Evolutionary conservation across 2,888 invertebrate species (phyloP), one percentile per base, ranked within the genome.

Genomic region (Caenorhabditis virilis): DNA sequence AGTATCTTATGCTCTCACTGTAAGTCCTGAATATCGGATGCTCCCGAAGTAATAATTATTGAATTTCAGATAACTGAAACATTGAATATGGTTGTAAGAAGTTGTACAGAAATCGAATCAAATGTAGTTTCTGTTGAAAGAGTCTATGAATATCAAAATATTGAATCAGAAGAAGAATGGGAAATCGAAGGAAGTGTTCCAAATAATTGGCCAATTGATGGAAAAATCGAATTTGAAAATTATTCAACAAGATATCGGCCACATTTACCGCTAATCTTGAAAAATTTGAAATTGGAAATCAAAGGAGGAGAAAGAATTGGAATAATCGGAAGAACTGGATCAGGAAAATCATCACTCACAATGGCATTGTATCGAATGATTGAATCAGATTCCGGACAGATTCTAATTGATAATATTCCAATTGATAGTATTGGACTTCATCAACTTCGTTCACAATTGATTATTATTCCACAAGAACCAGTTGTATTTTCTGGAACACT

Each of bases 61-160:
- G 2, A 23, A 9, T 42, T 42, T 20, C 38, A 61, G 61, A 69
- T 69, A 35, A 69, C 69, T 15, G 69, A 69, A 57, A 62, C 59
- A 1, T 33, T 69, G n/a, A 63, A 62, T 26, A 66, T 69, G 25
- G 56, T 56, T 77, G 94, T 97, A 23, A 88, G 95, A 71, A 93
- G 94, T 92, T 91, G 92, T 0, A 92, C 93, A 1, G 95, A 95
- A 82, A 90, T 95, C 39, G 95, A 97, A 87, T 93, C 95, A 0
- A 95, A 95, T 84, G 93, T 95, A 77, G 95, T 95, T 0, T 91
- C 95, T 2, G 93, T 95, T 1, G 95, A 97, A 85, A 89, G 95
- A 84, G 93, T 95, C 82, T 92, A 94, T 84, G 95, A 95, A 83
- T 97, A 95, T 82, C 59, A 62, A 22, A 43, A 54, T n/a, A 36